Percentiles rank a stretch among this genome's conserved stretches.
Conservation (phyloP, 2,888 invertebrate genomes). For the Carterocephalus palaemon region DNA sequence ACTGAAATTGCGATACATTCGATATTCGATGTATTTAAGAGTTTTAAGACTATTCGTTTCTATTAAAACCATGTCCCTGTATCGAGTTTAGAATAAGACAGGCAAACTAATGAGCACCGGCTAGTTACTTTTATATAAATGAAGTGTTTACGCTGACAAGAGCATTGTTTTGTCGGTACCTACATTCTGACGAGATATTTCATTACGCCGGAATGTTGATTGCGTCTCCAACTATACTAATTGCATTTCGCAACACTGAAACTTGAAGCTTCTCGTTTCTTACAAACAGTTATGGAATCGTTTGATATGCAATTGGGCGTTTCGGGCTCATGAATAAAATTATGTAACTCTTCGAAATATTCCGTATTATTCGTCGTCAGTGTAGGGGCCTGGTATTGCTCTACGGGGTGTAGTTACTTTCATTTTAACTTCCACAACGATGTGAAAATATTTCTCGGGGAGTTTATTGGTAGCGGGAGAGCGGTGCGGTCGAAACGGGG, state of each 20-base stretch:
- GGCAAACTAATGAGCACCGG: no score
- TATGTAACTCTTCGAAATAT: conserved; percentile 64
- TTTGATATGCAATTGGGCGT: conserved; percentile 52
- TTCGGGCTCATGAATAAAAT: conserved; percentile 69
- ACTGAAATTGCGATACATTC: no score
- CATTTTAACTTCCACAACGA: conserved; percentile 77
- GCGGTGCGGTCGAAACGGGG: conserved; percentile 50
- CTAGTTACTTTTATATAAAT: no score
- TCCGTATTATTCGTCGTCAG: conserved; percentile 61
- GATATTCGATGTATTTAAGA: no score
- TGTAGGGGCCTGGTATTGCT: conserved; percentile 56
- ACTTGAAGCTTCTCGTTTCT: conserved; percentile 32
- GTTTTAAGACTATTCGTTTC: no score
- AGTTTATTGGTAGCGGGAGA: conserved; percentile 71
- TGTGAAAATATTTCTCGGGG: conserved; percentile 74
- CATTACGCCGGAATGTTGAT: conserved; percentile 30
- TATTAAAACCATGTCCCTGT: no score
- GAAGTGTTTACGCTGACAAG: conserved; percentile 3
- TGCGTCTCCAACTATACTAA: conserved; percentile 30
- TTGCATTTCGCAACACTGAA: conserved; percentile 29
- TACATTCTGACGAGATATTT: conserved; percentile 26
- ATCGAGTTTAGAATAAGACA: no score
- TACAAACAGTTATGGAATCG: conserved; percentile 46
- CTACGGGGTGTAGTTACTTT: conserved; percentile 72
- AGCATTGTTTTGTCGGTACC: conserved; percentile 15